Base-by-base conservation (phyloP, 2,113 vertebrate species). In the Ochotona curzoniae region DNA sequence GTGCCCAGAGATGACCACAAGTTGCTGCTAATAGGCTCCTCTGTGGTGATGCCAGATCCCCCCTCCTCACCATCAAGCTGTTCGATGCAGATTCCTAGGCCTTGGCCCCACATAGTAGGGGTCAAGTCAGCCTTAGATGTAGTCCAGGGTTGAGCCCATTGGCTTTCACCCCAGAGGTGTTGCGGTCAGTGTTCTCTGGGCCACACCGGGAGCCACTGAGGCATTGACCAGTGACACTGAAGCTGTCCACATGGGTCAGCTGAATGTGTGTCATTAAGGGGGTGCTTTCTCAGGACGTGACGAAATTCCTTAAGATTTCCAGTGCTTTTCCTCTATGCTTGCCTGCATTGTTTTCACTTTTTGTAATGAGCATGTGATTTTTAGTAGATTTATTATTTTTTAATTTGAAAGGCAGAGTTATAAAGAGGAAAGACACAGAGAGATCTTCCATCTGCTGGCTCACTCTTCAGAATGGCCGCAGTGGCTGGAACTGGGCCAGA, bases 51-150 rank as follows among this genome's bases (percentile, higher is more conserved):
- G 54, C 14, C 17, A 57, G 54, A 17, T 18, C 54, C 14, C 0
- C 6, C 20, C 2, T 54, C 18, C 38, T 44, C 2, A 17, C 12
- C 5, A 0, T 21, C 0, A 0, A 18, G 60, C 83, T 30, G 64
- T 6, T 51, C 35, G 23, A 32, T 82, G 57, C 38, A 44, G 18
- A 9, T 51, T 74, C 49, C 49, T 54, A 70, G 57, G 74, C 32
- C 12, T 15, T 14, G 2, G 14, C 3, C 44, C 18, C 63, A 76
- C 30, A n/a, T 25, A 23, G 10, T 7, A 20, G 32, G 71, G 54
- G 30, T 57, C 54, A 1, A 44, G 44, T 3, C 47, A 26, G 21
- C 82, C 74, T 81, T 25, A 47, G 21, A 9, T 8, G 6, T 30
- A 54, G 44, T 10, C 87, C 54, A 57, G 81, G 67, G 54, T 35